phyloP scores from a whole-genome alignment of 64 coral and sea anemone species.

The Anthopleura sola region DNA sequence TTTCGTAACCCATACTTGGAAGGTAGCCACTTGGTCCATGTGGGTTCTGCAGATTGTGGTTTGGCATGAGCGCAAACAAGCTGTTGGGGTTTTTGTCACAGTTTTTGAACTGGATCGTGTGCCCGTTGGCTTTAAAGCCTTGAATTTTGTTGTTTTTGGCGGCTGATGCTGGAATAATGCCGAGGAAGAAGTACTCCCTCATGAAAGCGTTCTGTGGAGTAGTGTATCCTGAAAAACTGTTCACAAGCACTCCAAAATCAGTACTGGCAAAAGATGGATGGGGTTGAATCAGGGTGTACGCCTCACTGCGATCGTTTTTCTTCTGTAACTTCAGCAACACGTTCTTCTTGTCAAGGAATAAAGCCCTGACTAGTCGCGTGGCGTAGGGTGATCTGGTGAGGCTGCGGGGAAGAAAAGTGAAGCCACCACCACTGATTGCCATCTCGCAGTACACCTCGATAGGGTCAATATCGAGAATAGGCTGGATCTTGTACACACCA shows the following conservation, averaged over 20 bases:
- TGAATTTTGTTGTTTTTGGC: too few relatives aligned
- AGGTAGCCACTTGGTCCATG: too few relatives aligned
- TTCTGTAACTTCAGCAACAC: constrained; percentile 52
- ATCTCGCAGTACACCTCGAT: constrained; percentile 68
- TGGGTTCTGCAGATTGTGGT: constrained; percentile 20
- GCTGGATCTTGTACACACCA: constrained; percentile 27
- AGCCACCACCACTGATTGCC: constrained; percentile 36
- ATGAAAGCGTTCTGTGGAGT: too few relatives aligned
- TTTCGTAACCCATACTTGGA: constrained; percentile 9
- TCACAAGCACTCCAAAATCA: too few relatives aligned
- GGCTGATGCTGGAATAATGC: too few relatives aligned
- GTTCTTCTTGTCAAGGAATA: constrained; percentile 46
- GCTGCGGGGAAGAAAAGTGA: constrained; percentile 50
- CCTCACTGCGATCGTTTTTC: constrained; percentile 7
- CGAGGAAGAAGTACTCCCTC: too few relatives aligned
- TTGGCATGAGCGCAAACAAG: constrained; percentile 53
- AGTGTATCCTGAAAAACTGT: too few relatives aligned
- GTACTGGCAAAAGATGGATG: too few relatives aligned
- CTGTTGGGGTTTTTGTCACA: too few relatives aligned
- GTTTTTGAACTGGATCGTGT: too few relatives aligned
- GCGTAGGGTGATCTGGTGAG: neutral
- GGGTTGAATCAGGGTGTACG: neutral
- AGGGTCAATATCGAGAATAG: neutral
- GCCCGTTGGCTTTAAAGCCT: too few relatives aligned
- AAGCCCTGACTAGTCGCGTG: neutral